Base-by-base conservation (phyloP, 2,797 vertebrate genomes). In the Galago senegalensis region DNA sequence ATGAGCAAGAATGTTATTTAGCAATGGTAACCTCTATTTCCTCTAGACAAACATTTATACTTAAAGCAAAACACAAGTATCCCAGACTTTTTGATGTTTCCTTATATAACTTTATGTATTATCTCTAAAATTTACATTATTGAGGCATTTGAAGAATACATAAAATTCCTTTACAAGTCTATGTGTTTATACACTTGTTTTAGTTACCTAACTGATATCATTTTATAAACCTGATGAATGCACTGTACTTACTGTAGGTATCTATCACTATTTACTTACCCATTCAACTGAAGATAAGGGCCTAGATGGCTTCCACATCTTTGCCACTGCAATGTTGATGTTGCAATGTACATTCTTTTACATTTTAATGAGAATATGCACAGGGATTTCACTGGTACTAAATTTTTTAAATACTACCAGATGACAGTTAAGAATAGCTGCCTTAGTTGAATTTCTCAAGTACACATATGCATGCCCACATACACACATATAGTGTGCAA, bases 391-490 rank as follows among this genome's bases (percentile, higher is more conserved):
- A 7, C 34, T 60, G 27, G 79, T 43, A 77, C 67, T 95, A 34
- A 83, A 46, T 56, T 23, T 63, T 88, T 53, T 77, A 77, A 69
- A 65, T 77, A 67, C 13, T 72, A 12, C 40, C 29, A 89, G 31
- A 90, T 91, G 65, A 14, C 27, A 89, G 87, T 83, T 58, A 75
- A 49, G 75, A 95, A 69, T 29, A 37, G 8, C n/a, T 72, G 29
- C 37, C 37, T 25, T 13, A 37, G 6, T 81, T 87, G 86, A 16
- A 73, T 4, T n/a, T 91, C 6, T 34, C 8, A 60, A 76, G 72
- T 31, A 18, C 40, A 76, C n/a, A 46, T 5, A 75, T 13, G 2
- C 2, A 2, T n/a, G 27, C 8, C 34, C 5, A 16, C 5, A 84
- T 20, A 80, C 0, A 73, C 2, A 40, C 31, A 69, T 8, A 46